A percentile compares a stretch with the other conserved stretches of the same genome.
phyloP scores from a whole-genome alignment of 2,113 vertebrate species.

The Odobenus rosmarus region DNA sequence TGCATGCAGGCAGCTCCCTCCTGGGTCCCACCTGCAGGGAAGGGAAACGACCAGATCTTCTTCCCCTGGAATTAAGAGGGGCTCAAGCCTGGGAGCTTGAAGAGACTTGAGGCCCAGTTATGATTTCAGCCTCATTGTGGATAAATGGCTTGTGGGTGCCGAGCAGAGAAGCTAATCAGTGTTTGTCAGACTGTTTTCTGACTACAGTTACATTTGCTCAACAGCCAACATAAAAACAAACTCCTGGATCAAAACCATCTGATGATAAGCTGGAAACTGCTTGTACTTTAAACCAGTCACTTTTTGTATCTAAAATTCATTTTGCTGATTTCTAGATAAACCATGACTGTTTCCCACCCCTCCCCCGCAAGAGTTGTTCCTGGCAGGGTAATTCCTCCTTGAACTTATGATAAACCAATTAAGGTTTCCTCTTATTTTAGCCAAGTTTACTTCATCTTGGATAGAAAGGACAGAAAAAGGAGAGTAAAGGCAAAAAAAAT shows the following conservation, averaged over 20 bases:
- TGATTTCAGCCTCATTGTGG: neutral
- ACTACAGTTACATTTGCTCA: neutral
- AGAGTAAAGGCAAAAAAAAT: neutral
- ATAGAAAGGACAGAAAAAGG: neutral
- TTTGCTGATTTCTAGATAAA: slow-evolving; percentile 27
- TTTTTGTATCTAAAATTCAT: slow-evolving; percentile 4
- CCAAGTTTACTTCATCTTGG: neutral
- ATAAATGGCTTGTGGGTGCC: neutral
- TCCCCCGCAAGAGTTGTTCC: neutral
- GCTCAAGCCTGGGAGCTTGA: neutral
- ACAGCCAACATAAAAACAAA: neutral
- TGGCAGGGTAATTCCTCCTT: neutral
- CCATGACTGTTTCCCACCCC: neutral
- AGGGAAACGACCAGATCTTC: neutral
- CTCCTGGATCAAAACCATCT: slow-evolving; percentile 14
- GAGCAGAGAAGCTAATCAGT: neutral
- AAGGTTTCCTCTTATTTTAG: slow-evolving; percentile 36
- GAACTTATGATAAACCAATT: neutral
- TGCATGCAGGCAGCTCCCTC: neutral
- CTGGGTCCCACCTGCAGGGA: neutral
- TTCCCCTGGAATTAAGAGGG: neutral
- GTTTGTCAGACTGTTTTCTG: neutral
- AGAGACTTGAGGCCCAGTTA: neutral
- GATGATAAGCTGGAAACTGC: slow-evolving; percentile 36
- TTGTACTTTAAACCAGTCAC: neutral